Evolutionary conservation across 2,888 invertebrate species (phyloP).

Genomic region (Phrixothrix hirtus): DNA sequence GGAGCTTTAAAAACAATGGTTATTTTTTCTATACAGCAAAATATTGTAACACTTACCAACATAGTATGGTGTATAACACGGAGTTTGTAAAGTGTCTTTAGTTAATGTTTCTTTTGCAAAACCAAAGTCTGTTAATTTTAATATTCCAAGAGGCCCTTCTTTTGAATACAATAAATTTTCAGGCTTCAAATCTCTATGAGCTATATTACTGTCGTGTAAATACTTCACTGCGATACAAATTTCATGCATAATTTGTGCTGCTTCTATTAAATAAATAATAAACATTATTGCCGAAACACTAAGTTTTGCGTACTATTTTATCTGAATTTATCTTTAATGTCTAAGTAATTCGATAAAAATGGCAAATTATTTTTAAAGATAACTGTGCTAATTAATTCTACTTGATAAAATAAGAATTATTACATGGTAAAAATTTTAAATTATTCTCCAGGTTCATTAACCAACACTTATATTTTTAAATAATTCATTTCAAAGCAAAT

Average conservation of each 20-base stretch:
- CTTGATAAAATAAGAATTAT: too few relatives aligned
- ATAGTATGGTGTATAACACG: slow-evolving; percentile 99
- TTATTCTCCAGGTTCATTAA: too few relatives aligned
- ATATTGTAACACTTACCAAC: slow-evolving; percentile 68
- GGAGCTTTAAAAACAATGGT: slow-evolving; percentile 45
- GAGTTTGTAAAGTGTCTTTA: slow-evolving; percentile 91
- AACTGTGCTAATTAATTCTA: too few relatives aligned
- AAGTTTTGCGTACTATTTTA: too few relatives aligned
- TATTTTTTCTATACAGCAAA: not conserved
- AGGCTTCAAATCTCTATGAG: slow-evolving; percentile 96
- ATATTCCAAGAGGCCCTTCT: slow-evolving; percentile 72
- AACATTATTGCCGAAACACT: slow-evolving; percentile 3
- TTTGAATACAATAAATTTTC: slow-evolving; percentile 93
- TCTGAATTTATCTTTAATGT: too few relatives aligned
- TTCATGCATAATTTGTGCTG: slow-evolving; percentile 93
- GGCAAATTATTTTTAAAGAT: too few relatives aligned
- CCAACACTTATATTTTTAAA: too few relatives aligned
- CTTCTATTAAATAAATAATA: slow-evolving; percentile 64
- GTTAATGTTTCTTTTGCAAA: slow-evolving; percentile 93
- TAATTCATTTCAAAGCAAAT: too few relatives aligned
- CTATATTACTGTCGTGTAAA: slow-evolving; percentile 92
- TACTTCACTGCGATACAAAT: slow-evolving; percentile 94
- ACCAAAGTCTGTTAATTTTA: slow-evolving; percentile 98
- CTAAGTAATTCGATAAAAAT: too few relatives aligned
- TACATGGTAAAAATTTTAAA: too few relatives aligned